These are phyloP conservation scores for Tromatobia lineatoria DNA, from an alignment of 2,888 invertebrate species.

Conservation along the genomic window DNA sequence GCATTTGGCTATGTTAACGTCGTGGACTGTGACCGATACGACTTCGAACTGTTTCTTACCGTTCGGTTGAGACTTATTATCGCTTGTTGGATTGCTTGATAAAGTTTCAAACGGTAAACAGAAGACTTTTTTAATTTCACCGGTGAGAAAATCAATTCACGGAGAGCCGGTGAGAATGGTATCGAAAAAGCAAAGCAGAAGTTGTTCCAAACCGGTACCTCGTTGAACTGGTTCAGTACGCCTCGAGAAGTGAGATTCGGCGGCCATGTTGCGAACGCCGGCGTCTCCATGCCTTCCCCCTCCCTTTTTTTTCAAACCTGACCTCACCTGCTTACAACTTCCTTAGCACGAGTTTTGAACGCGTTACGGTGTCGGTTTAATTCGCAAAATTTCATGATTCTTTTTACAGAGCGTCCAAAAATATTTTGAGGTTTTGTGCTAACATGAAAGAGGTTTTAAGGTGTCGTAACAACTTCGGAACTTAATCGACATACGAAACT, in stretches of 20 bases:
- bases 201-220: conserved; percentile 81
- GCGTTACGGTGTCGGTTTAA: conserved; percentile 32
- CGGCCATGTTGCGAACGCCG: conserved; percentile 73
- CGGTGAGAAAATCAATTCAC: conserved; percentile 23
- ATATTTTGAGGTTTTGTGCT: neutral
- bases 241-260: conserved; percentile 66
- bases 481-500: too few species aligned
- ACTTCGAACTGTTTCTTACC: conserved; percentile 61
- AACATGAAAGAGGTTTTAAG: neutral
- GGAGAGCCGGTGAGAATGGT: neutral
- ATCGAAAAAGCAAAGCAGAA: conserved; percentile 76
- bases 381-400: neutral
- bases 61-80: conserved; percentile 26
- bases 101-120: neutral
- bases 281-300: conserved; percentile 5
- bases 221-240: conserved; percentile 79
- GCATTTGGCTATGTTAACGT: neutral
- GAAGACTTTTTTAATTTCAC: conserved; percentile 17
- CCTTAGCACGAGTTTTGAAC: conserved; percentile 67
- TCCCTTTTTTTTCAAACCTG: neutral
- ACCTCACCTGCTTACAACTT: conserved; percentile 24
- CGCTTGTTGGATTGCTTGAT: neutral
- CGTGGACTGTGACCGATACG: neutral
- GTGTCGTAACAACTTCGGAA: neutral
- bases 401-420: neutral